A percentile compares a stretch with the other conserved stretches of the same genome.
These are phyloP conservation scores for Trigoniulus corallinus DNA, from an alignment of 1,140 invertebrate genomes.

Conservation along the genomic window DNA sequence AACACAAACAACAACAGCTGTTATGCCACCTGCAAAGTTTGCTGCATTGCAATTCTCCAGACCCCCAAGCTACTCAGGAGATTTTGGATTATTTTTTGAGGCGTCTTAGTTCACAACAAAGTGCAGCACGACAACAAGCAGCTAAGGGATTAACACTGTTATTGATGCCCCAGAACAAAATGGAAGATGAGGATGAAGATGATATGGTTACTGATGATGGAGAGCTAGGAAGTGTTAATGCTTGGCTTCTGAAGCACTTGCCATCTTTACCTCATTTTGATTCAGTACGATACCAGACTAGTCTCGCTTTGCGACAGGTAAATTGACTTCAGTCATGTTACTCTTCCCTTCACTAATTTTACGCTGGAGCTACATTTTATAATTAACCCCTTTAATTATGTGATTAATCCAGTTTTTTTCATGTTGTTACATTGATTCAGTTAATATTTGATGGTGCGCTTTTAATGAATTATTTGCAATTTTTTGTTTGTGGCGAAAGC, in stretches of 20 bases:
- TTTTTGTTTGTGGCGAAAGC: too few species aligned
- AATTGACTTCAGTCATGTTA: slow-evolving; percentile 4
- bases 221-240: slow-evolving; percentile 16
- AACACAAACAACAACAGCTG: slow-evolving; percentile 60
- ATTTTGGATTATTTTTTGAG: slow-evolving; percentile 84
- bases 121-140: slow-evolving; percentile 54
- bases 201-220: slow-evolving; percentile 8
- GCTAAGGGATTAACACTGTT: slow-evolving; percentile 39
- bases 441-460: too few species aligned
- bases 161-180: slow-evolving; percentile 23
- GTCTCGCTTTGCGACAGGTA: slow-evolving; percentile 25
- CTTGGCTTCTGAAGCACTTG: slow-evolving; percentile 58
- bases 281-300: slow-evolving; percentile 20
- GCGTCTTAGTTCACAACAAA: slow-evolving; percentile 63
- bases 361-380: too few species aligned
- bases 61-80: slow-evolving; percentile 42
- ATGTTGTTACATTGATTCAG: too few species aligned
- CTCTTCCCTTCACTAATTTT: too few species aligned
- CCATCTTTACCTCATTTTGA: slow-evolving; percentile 35
- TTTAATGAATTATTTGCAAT: too few species aligned
- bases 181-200: slow-evolving; percentile 21
- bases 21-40: slow-evolving; percentile 47
- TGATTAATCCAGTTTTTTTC: too few species aligned
- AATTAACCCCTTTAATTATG: too few species aligned
- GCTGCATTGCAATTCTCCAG: slow-evolving; percentile 32